Percentiles rank a stretch among this genome's conserved stretches.
Conservation (phyloP, 2,888 invertebrate genomes). For the Phyto melanocephala region DNA sequence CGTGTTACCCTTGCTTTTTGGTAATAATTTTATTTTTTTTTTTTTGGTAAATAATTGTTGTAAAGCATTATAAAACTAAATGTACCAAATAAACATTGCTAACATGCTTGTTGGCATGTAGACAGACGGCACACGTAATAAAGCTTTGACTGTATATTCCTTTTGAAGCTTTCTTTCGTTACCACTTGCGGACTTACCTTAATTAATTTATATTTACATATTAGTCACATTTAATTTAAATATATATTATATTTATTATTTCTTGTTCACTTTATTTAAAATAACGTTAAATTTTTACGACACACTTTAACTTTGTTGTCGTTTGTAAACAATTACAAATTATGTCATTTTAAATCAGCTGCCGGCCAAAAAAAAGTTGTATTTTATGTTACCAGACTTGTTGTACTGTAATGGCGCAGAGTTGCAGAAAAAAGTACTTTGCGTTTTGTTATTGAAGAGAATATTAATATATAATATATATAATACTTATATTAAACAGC, state of each 20-base stretch:
- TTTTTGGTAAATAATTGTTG: neutral
- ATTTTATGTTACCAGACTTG: neutral
- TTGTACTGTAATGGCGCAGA: neutral
- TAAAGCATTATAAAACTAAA: conserved; percentile 39
- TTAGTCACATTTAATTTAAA: conserved; percentile 6
- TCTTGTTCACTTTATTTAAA: conserved; percentile 27
- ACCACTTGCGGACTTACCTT: neutral
- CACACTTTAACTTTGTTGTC: conserved; percentile 12
- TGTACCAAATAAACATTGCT: conserved; percentile 1
- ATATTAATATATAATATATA: no score
- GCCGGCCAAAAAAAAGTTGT: conserved; percentile 3
- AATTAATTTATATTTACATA: conserved; percentile 21
- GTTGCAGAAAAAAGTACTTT: neutral
- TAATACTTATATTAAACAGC: no score
- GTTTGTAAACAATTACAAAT: conserved; percentile 51
- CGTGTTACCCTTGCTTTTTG: no score
- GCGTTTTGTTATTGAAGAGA: no score
- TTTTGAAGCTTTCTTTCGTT: neutral
- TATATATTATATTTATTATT: neutral
- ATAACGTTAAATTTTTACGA: conserved; percentile 37
- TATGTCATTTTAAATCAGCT: conserved; percentile 44
- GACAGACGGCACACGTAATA: conserved; percentile 23
- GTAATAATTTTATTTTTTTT: conserved; percentile 9
- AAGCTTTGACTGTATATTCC: conserved; percentile 20
- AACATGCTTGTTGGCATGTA: conserved; percentile 9